phyloP scores from a whole-genome alignment of 2,888 invertebrate species.

The Ernsta delagoae region DNA sequence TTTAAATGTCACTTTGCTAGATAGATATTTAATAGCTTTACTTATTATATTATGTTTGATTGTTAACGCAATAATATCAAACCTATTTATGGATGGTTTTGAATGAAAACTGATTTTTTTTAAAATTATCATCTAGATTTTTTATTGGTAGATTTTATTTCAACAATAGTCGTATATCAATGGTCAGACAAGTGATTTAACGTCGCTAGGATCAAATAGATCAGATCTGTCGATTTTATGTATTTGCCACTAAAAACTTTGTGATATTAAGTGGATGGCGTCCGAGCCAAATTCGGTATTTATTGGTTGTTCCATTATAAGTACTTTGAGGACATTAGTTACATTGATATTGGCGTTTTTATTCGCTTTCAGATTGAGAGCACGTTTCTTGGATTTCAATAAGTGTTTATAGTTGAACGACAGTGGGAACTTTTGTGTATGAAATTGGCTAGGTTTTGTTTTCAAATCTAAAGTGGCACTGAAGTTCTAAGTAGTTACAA shows the following conservation, averaged over 20 bases:
- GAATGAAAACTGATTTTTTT: too few species aligned
- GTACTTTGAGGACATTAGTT: slow-evolving; percentile 3
- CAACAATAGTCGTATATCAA: not conserved
- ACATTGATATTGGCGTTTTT: not conserved
- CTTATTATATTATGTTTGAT: too few species aligned
- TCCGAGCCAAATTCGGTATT: slow-evolving; percentile 30
- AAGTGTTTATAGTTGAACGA: not conserved
- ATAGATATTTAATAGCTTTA: too few species aligned
- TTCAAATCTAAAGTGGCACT: too few species aligned
- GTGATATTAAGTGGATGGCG: slow-evolving; percentile 37
- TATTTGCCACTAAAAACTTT: slow-evolving; percentile 51
- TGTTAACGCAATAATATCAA: too few species aligned
- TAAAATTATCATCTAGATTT: too few species aligned
- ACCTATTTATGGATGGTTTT: too few species aligned
- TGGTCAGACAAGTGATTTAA: slow-evolving; percentile 46
- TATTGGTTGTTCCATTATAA: slow-evolving; percentile 22
- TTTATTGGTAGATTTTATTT: not conserved
- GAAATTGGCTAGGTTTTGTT: too few species aligned
- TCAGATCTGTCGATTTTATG: slow-evolving; percentile 57
- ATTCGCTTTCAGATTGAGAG: not conserved
- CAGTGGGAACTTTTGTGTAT: too few species aligned
- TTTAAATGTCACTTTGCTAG: too few species aligned
- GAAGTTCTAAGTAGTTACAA: too few species aligned
- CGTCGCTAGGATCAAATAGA: slow-evolving; percentile 48
- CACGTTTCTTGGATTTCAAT: not conserved